Evolutionary conservation across 2,797 vertebrate genomes (phyloP).

Genomic region (Furcifer pardalis): DNA sequence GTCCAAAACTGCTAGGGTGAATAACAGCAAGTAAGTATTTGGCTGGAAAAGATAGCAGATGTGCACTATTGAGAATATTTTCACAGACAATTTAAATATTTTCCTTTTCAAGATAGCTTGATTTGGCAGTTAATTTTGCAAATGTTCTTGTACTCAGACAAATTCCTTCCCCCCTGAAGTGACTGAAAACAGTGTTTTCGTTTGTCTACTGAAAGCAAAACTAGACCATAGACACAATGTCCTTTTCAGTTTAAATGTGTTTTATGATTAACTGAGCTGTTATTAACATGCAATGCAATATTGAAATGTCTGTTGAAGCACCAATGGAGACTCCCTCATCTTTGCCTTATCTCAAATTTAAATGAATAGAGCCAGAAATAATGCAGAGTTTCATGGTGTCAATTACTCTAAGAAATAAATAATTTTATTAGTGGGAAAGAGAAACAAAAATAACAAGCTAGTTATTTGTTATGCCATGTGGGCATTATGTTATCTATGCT

Average conservation of each 20-base stretch:
- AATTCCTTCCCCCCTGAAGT: constrained; percentile 58
- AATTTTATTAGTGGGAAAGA: not conserved
- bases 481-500: too few species aligned
- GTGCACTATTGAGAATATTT: constrained; percentile 51
- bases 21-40: constrained; percentile 50
- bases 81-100: constrained; percentile 72
- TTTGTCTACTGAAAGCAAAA: constrained; percentile 56
- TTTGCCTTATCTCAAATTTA: too few species aligned
- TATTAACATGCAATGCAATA: constrained; percentile 61
- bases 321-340: too few species aligned
- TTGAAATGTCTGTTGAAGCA: constrained; percentile 40
- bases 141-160: constrained; percentile 65
- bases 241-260: constrained; percentile 65
- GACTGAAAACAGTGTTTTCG: constrained; percentile 49
- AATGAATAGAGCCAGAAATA: constrained; percentile 12
- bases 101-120: constrained; percentile 56
- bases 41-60: constrained; percentile 59
- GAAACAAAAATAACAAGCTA: not conserved
- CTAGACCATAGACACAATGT: constrained; percentile 57
- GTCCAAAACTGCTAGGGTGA: constrained; percentile 42
- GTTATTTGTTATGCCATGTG: not conserved
- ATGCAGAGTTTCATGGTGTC: constrained; percentile 25
- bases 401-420: constrained; percentile 19
- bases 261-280: constrained; percentile 64
- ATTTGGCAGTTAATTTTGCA: constrained; percentile 67